phyloP scores from a whole-genome alignment of 2,888 invertebrate species.

The Chirona hameri region DNA sequence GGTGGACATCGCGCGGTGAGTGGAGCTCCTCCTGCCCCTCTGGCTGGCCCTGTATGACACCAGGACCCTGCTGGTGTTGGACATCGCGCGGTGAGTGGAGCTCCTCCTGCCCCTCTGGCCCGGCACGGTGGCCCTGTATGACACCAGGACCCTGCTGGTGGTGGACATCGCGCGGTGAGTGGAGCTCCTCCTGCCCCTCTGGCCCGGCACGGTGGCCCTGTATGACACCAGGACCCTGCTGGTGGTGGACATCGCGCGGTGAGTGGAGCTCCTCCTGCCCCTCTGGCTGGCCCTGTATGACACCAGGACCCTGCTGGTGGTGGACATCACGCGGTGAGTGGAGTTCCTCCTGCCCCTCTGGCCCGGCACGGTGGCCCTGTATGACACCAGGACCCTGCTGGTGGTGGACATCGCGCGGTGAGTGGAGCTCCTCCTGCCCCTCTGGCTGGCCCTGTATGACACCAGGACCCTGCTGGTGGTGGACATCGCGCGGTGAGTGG shows the following conservation, averaged over 20 bases:
- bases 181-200: neutral
- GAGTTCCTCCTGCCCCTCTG: neutral
- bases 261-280: neutral
- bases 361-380: neutral
- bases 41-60: neutral
- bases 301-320: neutral
- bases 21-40: neutral
- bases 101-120: neutral
- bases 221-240: neutral
- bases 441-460: neutral
- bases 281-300: neutral
- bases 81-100: too few relatives aligned
- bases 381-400: neutral
- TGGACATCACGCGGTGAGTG: too few relatives aligned
- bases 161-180: too few relatives aligned
- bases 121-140: neutral
- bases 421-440: neutral
- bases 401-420: conserved; percentile 2
- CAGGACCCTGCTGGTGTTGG: neutral
- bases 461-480: neutral
- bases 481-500: too few relatives aligned
- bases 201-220: neutral
- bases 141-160: neutral
- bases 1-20: too few relatives aligned
- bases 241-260: conserved; percentile 1